These are phyloP conservation scores for Neofelis nebulosa DNA, from an alignment of 2,113 vertebrate species.

Conservation along the genomic window DNA sequence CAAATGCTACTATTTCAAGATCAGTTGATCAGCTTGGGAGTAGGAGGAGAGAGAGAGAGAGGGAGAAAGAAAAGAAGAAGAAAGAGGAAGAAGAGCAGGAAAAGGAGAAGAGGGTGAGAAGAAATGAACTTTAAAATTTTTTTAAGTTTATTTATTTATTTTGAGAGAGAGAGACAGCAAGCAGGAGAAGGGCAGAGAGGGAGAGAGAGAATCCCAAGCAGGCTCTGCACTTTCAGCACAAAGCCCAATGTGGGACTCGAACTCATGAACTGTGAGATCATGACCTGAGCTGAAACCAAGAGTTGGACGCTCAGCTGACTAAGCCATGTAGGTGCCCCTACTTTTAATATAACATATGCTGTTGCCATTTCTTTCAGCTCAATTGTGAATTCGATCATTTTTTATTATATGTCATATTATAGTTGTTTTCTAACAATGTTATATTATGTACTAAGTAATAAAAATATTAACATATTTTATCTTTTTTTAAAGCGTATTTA, in stretches of 20 bases:
- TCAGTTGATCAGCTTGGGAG: neutral
- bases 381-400: neutral
- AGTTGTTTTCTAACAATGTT: neutral
- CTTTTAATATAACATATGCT: neutral
- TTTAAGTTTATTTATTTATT: too few relatives aligned
- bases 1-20: neutral
- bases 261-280: too few relatives aligned
- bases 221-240: too few relatives aligned
- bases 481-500: too few relatives aligned
- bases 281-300: too few relatives aligned
- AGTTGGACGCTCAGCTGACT: too few relatives aligned
- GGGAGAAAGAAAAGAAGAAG: neutral
- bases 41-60: neutral
- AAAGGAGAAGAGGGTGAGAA: neutral
- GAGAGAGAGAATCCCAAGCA: neutral
- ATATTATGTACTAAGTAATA: neutral
- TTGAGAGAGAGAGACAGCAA: neutral
- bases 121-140: too few relatives aligned
- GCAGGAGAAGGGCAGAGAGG: neutral
- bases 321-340: neutral
- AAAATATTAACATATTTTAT: neutral
- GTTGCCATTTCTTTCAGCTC: neutral
- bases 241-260: too few relatives aligned
- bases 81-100: neutral
- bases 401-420: neutral